Evolutionary conservation across 2,797 vertebrate genomes (phyloP).

Genomic region (Microctenopoma lineatum): DNA sequence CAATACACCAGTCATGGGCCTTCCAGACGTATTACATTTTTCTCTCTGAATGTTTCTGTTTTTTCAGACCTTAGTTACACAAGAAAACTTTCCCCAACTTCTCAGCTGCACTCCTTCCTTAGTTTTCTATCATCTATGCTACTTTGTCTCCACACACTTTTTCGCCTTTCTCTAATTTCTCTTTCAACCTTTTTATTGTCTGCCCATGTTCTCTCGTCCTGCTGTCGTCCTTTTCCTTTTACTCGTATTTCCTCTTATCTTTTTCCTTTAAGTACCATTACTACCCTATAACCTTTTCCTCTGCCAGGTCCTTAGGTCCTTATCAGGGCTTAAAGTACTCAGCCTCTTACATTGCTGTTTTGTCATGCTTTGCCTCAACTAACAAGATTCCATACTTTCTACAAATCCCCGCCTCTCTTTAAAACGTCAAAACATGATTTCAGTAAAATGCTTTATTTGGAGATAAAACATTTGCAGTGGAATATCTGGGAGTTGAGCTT

Average conservation of each 20-base stretch:
- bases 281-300: conserved; percentile 22
- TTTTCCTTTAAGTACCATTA: conserved; percentile 35
- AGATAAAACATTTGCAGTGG: background rate
- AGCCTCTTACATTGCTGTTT: conserved; percentile 9
- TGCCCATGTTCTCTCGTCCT: conserved; percentile 28
- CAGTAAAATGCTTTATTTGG: background rate
- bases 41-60: too few species aligned
- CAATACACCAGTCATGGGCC: background rate
- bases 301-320: conserved; percentile 3
- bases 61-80: conserved; percentile 2
- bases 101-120: background rate
- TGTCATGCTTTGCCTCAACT: conserved; percentile 18
- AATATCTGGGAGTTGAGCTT: background rate
- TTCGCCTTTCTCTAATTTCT: conserved; percentile 28
- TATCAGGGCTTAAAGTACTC: conserved; percentile 27
- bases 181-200: conserved; percentile 26
- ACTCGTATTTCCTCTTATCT: conserved; percentile 8
- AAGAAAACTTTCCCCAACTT: background rate
- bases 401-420: conserved; percentile 9
- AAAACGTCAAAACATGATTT: background rate
- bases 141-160: background rate
- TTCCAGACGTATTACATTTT: background rate
- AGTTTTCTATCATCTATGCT: background rate
- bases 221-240: conserved; percentile 33
- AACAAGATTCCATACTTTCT: conserved; percentile 1